phyloP scores from a whole-genome alignment of 2,113 vertebrate species.

The Vimba vimba region DNA sequence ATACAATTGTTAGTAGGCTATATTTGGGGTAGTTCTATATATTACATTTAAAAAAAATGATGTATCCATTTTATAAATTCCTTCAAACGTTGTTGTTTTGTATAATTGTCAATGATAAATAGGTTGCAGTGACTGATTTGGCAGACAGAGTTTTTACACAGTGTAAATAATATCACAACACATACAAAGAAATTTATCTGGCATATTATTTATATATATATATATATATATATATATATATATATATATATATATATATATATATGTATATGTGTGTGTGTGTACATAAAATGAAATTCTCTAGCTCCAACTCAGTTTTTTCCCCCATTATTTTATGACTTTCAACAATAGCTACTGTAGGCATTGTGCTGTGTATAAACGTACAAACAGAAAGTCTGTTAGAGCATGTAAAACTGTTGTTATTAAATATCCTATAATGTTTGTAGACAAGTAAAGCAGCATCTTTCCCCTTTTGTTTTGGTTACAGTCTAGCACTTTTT shows the following conservation, averaged over 20 bases:
- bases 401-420: neutral
- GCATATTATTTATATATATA: too few species aligned
- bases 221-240: too few species aligned
- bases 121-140: neutral
- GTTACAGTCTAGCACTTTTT: neutral
- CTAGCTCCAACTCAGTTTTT: neutral
- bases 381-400: neutral
- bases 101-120: too few species aligned
- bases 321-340: neutral
- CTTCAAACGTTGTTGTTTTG: neutral
- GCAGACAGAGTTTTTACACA: neutral
- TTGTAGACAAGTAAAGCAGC: neutral
- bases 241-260: fast-evolving
- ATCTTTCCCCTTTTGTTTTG: neutral
- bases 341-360: neutral
- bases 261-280: too few species aligned
- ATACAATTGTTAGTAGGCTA: too few species aligned
- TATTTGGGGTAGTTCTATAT: neutral
- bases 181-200: neutral
- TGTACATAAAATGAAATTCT: neutral
- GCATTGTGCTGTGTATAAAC: neutral
- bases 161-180: neutral
- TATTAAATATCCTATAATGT: neutral
- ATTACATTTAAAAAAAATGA: neutral
- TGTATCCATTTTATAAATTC: neutral